Evolutionary conservation across 2,888 invertebrate species (phyloP), one percentile per base, ranked within the genome.

Genomic region (Eueremaeus valkanovi): DNA sequence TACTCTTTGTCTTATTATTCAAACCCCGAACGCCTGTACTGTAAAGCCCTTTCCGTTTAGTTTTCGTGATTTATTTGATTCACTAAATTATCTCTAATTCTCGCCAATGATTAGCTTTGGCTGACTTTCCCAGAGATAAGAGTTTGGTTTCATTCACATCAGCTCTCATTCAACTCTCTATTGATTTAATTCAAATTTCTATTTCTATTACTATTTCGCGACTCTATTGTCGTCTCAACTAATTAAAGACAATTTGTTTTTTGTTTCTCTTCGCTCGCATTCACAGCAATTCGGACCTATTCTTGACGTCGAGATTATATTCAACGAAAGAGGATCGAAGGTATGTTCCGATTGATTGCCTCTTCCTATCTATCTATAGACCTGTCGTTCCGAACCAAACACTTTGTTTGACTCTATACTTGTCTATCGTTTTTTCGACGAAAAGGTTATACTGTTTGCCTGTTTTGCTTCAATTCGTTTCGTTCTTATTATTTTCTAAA

Each of bases 221-320:
- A 21, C n/a, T 51, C 21, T 51, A 21, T 51, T 51, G 51, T 51
- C 21, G 16, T 51, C 45, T 45, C 18, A 8, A 24, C 21, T 58
- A 58, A 58, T 58, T 58, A 58, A 61, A 61, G 27, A 61, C 13
- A 29, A 31, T 61, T 61, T 29, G 21, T 51, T 51, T 51, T 51
- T 51, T 21, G 1, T 51, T 21, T 3, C 21, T 9, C 21, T 61
- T 61, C 11, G 16, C n/a, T n/a, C n/a, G n/a, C n/a, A n/a, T n/a
- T n/a, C 9, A 74, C 51, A 96, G 95, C 95, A 96, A 91, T 98
- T 93, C 87, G 98, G 98, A 85, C 90, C 92, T 83, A 98, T 99
- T 85, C 89, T 97, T 85, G 98, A 98, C 87, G 98, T 97, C 86
- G 98, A 99, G 90, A 99, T 98, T 83, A 98, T 98, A 86, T 99